These are phyloP conservation scores for Hydrolagus affinis DNA, from an alignment of 2,113 vertebrate genomes.

Conservation along the genomic window DNA sequence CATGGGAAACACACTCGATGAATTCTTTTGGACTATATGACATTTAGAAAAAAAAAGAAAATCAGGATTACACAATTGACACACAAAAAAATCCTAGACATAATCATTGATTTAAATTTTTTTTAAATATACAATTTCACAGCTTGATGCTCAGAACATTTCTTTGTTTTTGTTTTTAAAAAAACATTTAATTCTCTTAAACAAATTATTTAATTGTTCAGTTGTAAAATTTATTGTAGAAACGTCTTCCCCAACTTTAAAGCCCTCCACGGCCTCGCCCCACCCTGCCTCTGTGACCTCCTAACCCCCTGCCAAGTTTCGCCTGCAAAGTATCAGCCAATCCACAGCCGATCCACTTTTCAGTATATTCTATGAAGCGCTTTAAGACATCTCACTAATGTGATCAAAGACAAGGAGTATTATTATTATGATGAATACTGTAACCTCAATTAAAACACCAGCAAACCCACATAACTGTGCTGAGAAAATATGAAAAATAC, in stretches of 20 bases:
- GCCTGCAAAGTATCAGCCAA: no score
- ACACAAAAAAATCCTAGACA: neutral
- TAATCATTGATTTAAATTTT: neutral
- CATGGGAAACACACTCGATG: slow-evolving; percentile 95
- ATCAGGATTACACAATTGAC: neutral
- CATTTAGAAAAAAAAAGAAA: neutral
- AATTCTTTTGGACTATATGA: slow-evolving; percentile 91
- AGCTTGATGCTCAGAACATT: neutral
- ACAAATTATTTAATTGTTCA: neutral
- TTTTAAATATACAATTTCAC: slow-evolving; percentile 19
- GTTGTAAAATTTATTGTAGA: neutral
- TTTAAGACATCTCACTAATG: no score
- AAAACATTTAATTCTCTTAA: neutral
- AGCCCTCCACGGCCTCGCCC: no score
- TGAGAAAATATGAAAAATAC: neutral
- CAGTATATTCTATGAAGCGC: no score
- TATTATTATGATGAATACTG: neutral
- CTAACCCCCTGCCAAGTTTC: no score
- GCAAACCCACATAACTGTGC: neutral
- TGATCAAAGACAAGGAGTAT: neutral
- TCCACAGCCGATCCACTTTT: no score
- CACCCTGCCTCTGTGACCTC: no score
- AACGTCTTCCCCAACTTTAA: no score
- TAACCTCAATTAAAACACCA: neutral
- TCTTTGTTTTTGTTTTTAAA: neutral